Base-by-base conservation (phyloP, 35 echinoderm and acorn worm species). In the Antedon bifida region DNA sequence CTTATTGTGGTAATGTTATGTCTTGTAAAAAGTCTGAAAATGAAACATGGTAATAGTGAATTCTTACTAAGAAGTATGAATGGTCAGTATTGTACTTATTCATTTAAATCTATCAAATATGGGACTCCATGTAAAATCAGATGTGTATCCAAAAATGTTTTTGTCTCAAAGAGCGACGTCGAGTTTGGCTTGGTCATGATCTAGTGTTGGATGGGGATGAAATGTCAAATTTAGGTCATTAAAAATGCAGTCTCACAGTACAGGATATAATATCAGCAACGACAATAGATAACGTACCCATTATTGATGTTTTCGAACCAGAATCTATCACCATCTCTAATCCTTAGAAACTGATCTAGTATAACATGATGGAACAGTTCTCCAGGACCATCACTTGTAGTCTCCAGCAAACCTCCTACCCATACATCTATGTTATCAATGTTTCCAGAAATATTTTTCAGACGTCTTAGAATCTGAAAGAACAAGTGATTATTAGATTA, bases 271-370 rank as follows among this genome's bases (percentile, higher is more conserved):
- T n/a, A n/a, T n/a, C n/a, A n/a, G n/a, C n/a, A n/a, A n/a, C n/a
- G n/a, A n/a, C n/a, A n/a, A n/a, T n/a, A n/a, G n/a, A 31, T 16
- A 35, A 9, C 82, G 75, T 85, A 93, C 91, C 84, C 75, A 83
- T 93, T 93, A 0, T 39, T 32, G 31, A 44, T 32, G 74, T 93
- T 93, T 77, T 93, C 91, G 74, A 93, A 93, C 91, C 91, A 93
- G 44, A 93, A 86, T 39, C 91, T 86, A 75, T 93, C 91, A 3
- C 87, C 91, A 77, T 93, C 91, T 78, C 91, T n/a, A 29, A 93
- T 93, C 36, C 87, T 19, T 3, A 79, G 76, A 39, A 93, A 93
- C 81, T 93, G 91, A 35, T 89, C 87, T 17, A 89, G 45, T 30
- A 93, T 89, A 11, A 93, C 81, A 34, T 78, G 73, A 14, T 44